A percentile compares a stretch with the other conserved stretches of the same genome.
Conservation (phyloP, 2,113 vertebrate species). For the Bucco capensis region DNA sequence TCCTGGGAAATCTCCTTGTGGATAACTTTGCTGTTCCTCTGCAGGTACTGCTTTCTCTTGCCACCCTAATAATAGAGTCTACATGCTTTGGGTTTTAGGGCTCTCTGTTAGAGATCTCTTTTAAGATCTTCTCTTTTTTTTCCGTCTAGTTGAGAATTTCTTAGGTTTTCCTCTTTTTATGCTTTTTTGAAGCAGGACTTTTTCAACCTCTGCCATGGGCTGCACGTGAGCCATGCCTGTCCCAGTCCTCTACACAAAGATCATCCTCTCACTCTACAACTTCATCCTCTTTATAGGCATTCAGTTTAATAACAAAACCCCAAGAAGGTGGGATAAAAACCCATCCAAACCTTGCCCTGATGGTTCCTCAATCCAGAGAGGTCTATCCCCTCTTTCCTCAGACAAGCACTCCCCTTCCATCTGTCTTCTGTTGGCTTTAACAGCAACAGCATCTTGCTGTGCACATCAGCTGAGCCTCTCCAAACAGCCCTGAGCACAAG, state of each 20-base stretch:
- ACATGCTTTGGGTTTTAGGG: not conserved
- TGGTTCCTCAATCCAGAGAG: not conserved
- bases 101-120: not conserved
- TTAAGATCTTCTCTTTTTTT: not conserved
- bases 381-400: not conserved
- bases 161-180: not conserved
- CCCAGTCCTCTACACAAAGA: not conserved
- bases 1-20: not conserved
- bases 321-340: not conserved
- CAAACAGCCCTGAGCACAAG: not conserved
- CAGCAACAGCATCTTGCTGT: not conserved
- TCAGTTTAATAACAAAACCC: not conserved
- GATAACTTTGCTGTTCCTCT: not conserved
- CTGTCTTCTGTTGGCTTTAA: not conserved
- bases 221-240: not conserved
- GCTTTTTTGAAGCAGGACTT: not conserved
- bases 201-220: not conserved
- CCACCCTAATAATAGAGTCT: not conserved
- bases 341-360: not conserved
- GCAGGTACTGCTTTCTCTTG: not conserved
- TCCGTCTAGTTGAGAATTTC: not conserved
- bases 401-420: not conserved
- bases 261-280: not conserved
- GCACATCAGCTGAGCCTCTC: not conserved
- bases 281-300: slow-evolving; percentile 27